A percentile compares a stretch with the other conserved stretches of the same genome.
Evolutionary conservation across 1,140 invertebrate genomes (phyloP).

Genomic region (Trichonephila inaurata): DNA sequence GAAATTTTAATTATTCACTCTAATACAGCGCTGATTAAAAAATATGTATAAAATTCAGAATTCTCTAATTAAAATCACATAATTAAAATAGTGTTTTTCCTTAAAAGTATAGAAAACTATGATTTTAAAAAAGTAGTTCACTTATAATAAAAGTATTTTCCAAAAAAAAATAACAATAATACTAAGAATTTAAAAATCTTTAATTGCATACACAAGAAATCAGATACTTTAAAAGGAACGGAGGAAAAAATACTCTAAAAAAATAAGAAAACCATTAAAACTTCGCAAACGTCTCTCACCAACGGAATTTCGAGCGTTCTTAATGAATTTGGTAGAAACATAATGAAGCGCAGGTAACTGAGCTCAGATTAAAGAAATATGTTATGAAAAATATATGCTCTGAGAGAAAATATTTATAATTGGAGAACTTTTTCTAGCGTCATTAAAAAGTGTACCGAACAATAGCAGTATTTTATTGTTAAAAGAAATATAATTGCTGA

Average conservation of each 20-base stretch:
- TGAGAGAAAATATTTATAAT: background rate
- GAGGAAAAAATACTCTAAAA: background rate
- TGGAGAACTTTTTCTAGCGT: background rate
- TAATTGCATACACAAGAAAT: no score
- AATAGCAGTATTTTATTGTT: background rate
- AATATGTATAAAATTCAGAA: no score
- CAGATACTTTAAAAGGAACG: no score
- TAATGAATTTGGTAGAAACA: background rate
- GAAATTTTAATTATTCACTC: no score
- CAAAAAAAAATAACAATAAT: background rate
- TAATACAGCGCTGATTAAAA: no score
- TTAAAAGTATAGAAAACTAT: no score
- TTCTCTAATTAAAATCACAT: no score
- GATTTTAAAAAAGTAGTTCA: background rate
- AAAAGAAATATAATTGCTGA: background rate
- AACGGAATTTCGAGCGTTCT: background rate
- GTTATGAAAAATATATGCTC: background rate
- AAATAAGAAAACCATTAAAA: background rate
- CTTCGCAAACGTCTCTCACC: background rate
- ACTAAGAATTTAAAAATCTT: background rate
- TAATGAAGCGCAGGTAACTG: background rate
- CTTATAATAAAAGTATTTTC: background rate
- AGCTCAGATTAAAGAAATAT: background rate
- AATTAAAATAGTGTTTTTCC: no score
- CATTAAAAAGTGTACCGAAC: background rate